Evolutionary conservation across 2,113 vertebrate species (phyloP), one percentile per base, ranked within the genome.

Genomic region (Pachycephala philippinensis): DNA sequence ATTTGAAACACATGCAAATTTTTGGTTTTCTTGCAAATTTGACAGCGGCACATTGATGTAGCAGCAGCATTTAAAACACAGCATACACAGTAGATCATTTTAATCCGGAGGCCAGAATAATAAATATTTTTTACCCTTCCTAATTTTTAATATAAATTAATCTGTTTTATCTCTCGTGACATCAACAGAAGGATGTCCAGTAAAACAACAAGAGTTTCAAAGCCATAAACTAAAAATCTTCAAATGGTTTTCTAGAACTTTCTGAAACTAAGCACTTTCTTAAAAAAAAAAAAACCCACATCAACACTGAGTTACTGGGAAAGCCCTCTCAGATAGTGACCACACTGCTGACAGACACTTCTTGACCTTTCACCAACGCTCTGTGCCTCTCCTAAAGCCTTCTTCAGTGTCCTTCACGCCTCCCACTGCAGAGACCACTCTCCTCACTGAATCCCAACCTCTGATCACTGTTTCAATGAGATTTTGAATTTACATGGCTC

Each of bases 271-370:
- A 44, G 30, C 7, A 13, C 4, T 74, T 79, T 16, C 44, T 81
- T 54, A 1, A 49, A 66, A 50, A 64, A 59, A 26, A 23, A 40
- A 4, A 11, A 27, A 6, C 11, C 11, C 0, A n/a, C 0, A 0
- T 49, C 42, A 57, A 2, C 39, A 14, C 21, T 21, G 40, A 47
- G 14, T 75, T 81, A 28, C 19, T 2, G 3, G 63, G 47, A 81
- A 84, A 81, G 59, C 11, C 33, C 54, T 22, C 42, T 90, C 35
- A 59, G 66, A n/a, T 1, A 30, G 40, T 8, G 33, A 33, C 45
- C 28, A 7, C 57, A 13, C 24, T 45, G 50, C 45, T 19, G 26
- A n/a, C 23, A 40, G 21, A 56, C 21, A 2, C n/a, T 75, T 31
- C 66, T 40, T 86, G 50, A 84, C 33, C 35, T 81, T 88, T 70